A percentile compares a stretch with the other conserved stretches of the same genome.
These are phyloP conservation scores for Hoplias malabaricus DNA, from an alignment of 2,113 vertebrate genomes.

Conservation along the genomic window DNA sequence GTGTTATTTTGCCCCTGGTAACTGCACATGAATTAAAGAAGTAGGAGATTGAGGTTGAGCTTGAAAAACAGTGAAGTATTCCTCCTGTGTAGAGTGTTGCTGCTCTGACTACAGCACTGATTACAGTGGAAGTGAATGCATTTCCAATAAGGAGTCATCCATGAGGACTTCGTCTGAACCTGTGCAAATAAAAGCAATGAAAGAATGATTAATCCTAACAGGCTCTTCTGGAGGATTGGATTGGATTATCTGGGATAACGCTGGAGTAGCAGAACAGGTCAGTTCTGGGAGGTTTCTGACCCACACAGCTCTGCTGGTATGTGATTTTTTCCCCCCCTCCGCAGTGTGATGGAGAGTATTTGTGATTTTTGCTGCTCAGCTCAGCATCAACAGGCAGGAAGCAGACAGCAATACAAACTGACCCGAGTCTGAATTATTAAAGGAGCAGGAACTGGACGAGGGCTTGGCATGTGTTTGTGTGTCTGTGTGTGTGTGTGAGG, in stretches of 20 bases:
- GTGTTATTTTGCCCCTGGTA: too few species aligned
- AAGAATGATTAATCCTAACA: not conserved
- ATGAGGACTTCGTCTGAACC: not conserved
- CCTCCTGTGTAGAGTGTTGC: too few species aligned
- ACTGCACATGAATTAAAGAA: too few species aligned
- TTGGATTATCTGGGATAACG: not conserved
- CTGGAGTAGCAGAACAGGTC: not conserved
- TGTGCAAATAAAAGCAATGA: not conserved
- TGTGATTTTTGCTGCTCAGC: slow-evolving; percentile 9
- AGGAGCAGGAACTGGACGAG: slow-evolving; percentile 5
- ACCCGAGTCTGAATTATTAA: slow-evolving; percentile 31
- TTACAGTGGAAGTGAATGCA: not conserved
- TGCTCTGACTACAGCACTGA: not conserved
- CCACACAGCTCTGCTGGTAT: not conserved
- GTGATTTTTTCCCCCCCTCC: too few species aligned
- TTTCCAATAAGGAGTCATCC: not conserved
- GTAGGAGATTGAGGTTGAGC: too few species aligned
- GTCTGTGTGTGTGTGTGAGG: not conserved
- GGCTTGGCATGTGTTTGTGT: not conserved
- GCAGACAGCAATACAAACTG: not conserved
- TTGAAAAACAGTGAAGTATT: too few species aligned
- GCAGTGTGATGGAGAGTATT: not conserved
- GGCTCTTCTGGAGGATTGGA: not conserved
- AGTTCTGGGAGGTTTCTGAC: not conserved
- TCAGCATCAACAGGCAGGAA: slow-evolving; percentile 18